phyloP scores from a whole-genome alignment of 2,888 invertebrate species.

The Macrophya annulata region DNA sequence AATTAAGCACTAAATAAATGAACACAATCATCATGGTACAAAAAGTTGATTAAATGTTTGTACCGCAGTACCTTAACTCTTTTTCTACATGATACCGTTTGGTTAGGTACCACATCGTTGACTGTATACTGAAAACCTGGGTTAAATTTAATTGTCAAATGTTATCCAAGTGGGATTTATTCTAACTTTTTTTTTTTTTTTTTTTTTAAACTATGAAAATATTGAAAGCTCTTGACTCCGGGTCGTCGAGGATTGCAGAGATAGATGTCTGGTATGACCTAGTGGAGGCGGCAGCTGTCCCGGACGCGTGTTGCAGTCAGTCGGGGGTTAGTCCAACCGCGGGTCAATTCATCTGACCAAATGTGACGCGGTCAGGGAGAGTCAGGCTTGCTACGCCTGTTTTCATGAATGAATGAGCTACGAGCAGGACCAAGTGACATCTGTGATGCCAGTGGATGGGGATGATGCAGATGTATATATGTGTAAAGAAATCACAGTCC shows the following conservation, averaged over 20 bases:
- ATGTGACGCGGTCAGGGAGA: conserved; percentile 15
- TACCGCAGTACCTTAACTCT: background rate
- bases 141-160: background rate
- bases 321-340: background rate
- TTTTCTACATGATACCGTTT: background rate
- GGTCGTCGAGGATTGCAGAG: conserved; percentile 1
- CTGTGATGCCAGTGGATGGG: background rate
- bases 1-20: background rate
- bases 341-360: conserved; percentile 40
- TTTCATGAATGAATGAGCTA: conserved; percentile 39
- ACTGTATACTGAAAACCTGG: background rate
- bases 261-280: conserved; percentile 17
- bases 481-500: background rate
- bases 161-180: background rate
- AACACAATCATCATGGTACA: background rate
- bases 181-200: background rate
- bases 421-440: background rate
- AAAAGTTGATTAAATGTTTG: background rate
- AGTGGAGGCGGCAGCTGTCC: conserved; percentile 33
- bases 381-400: conserved; percentile 19
- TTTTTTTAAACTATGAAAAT: background rate
- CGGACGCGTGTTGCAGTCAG: conserved; percentile 28
- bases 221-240: conserved; percentile 7
- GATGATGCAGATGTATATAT: background rate
- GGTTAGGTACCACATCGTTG: too few relatives aligned